Evolutionary conservation across 2,113 vertebrate genomes (phyloP), one percentile per base, ranked within the genome.

Genomic region (Notiomystis cincta): DNA sequence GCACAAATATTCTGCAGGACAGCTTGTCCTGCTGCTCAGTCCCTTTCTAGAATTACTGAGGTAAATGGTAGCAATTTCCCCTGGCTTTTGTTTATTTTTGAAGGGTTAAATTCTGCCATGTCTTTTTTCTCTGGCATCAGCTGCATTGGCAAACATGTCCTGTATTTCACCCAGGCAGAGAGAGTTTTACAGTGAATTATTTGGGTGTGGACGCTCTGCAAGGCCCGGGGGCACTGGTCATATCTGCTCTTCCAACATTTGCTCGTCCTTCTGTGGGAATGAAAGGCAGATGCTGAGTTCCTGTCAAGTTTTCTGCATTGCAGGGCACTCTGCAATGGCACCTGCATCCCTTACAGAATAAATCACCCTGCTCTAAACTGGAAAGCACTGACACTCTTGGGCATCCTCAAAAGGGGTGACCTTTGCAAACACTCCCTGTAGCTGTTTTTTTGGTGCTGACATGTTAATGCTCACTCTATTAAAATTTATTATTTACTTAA

Each of bases 101-200:
- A 45, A 38, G 9, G 21, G 14, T 19, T 58, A 11, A 20, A 23
- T 72, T 71, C 78, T 69, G 22, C 65, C 67, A 20, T 48, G 20
- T 42, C 33, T 77, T 16, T n/a, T 30, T 69, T 50, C 54, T 18
- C 47, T 20, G n/a, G 6, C 6, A 5, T 11, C 25, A 25, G 82
- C 71, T 72, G 65, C 30, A 4, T 22, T 21, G 25, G 18, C 0
- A 2, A 44, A 1, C 14, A 24, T 11, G 37, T 10, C 5, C 77
- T 1, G 0, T 2, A 2, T 54, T 48, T 42, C 0, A 0, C 50
- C 15, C 18, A 13, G 33, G 51, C 10, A 22, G 44, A 1, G 9
- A 19, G 76, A 70, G 57, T 4, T 76, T 5, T 30, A 47, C 40
- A 9, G 66, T 16, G 42, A 28, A 2, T 48, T n/a, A 7, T 35